Conservation (phyloP, 2,888 invertebrate species). For the Bibio marci region DNA sequence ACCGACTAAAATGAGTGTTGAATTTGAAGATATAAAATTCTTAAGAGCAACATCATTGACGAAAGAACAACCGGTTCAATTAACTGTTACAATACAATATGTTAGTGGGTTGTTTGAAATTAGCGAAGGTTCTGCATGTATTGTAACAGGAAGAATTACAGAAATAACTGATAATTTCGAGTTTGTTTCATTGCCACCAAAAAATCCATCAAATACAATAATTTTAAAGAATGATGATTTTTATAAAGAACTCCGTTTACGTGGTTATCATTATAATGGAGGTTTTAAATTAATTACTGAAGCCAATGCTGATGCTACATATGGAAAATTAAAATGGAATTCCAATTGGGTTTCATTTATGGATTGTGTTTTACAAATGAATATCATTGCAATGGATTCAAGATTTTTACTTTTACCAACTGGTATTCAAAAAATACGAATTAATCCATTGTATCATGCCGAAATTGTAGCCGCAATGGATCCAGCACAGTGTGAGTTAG, state of each 20-base stretch:
- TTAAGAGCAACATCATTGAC: slow-evolving; percentile 67
- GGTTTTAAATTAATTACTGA: slow-evolving; percentile 18
- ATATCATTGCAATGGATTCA: slow-evolving; percentile 49
- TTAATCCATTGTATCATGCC: too few species aligned
- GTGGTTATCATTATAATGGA: slow-evolving; percentile 46
- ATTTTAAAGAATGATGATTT: slow-evolving; percentile 45
- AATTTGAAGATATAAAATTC: slow-evolving; percentile 72
- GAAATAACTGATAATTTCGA: slow-evolving; percentile 32
- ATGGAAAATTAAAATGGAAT: slow-evolving; percentile 42
- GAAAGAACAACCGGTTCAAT: slow-evolving; percentile 35
- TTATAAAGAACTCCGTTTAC: slow-evolving; percentile 49
- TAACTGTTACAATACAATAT: slow-evolving; percentile 39
- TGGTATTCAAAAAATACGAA: slow-evolving; percentile 42
- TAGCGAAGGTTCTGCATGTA: slow-evolving; percentile 47
- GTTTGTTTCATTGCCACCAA: slow-evolving; percentile 6
- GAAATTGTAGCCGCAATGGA: too few species aligned
- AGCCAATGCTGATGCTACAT: slow-evolving; percentile 22
- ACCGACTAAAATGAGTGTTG: slow-evolving; percentile 54
- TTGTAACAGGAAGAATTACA: slow-evolving; percentile 52
- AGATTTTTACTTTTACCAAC: slow-evolving; percentile 60
- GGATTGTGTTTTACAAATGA: slow-evolving; percentile 76
- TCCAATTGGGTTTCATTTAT: slow-evolving; percentile 83
- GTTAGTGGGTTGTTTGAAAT: slow-evolving; percentile 45
- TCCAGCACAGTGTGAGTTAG: too few species aligned
- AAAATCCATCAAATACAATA: slow-evolving; percentile 17